Evolutionary conservation across 2,797 vertebrate species (phyloP), one percentile per base, ranked within the genome.

Genomic region (Myotis pilosus): DNA sequence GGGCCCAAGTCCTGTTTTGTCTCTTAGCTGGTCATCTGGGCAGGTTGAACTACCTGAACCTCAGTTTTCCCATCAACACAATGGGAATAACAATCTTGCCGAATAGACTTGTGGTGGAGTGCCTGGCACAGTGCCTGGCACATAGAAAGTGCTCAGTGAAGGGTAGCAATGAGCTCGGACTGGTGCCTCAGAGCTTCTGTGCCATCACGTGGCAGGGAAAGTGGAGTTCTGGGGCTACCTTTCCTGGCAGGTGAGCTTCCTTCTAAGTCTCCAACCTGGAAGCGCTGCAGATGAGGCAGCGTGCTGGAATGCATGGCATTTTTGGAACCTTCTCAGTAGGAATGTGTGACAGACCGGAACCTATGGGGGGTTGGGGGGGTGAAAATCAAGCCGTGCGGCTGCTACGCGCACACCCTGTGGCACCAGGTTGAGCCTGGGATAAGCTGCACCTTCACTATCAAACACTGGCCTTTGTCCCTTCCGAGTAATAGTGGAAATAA

Each of bases 261-360:
- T 47, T 69, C 72, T 51, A 16, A 1, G 17, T 53, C 84, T 76
- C 44, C 75, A 75, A 22, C 41, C 19, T 66, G 60, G 60, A 92
- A 91, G 51, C 49, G 25, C 49, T 62, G 57, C 30, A 16, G 33
- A 87, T 38, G 47, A 82, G 81, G 23, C 62, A 49, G 19, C 30
- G 30, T 55, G 49, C 75, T 92, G 83, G 94, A 95, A 96, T 89
- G 95, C 80, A 44, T 25, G 93, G 89, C 78, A 94, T 95, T 90
- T 96, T 41, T 44, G 81, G 78, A 95, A 90, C 36, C 78, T 87
- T 95, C 85, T 91, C 49, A 8, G 82, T 36, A 79, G 86, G 87
- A 92, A 81, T 81, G 66, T 89, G 82, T 95, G 84, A 96, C 55
- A 89, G 89, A 91, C 49, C 82, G 84, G 71, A 95, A 68, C 82